Evolutionary conservation across 1,140 invertebrate species (phyloP).

Genomic region (Ips nitidus): DNA sequence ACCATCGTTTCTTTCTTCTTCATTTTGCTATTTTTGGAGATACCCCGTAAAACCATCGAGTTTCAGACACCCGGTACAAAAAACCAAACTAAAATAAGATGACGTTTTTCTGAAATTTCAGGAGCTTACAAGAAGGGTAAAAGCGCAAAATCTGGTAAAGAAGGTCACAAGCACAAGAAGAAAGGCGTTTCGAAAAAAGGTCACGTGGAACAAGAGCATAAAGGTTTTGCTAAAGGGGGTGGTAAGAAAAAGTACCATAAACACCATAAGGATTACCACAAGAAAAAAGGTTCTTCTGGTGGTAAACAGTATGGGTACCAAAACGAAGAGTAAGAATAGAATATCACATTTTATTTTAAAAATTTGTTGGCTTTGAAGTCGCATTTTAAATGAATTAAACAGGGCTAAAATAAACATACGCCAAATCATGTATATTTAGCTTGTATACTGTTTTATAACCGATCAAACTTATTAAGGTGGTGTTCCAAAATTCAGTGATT

Average conservation of each 20-base stretch:
- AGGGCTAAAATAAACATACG: too few relatives aligned
- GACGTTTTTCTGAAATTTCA: neutral
- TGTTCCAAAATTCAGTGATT: too few relatives aligned
- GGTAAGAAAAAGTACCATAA: conserved; percentile 64
- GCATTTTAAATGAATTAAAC: too few relatives aligned
- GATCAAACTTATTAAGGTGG: too few relatives aligned
- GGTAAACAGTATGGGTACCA: conserved; percentile 61
- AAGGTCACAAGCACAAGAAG: conserved; percentile 72
- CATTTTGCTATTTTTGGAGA: neutral
- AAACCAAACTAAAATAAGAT: too few relatives aligned
- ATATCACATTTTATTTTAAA: too few relatives aligned
- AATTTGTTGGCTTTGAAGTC: too few relatives aligned
- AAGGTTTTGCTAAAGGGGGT: conserved; percentile 62
- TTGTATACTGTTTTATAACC: too few relatives aligned
- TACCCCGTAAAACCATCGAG: too few relatives aligned
- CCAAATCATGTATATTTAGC: too few relatives aligned
- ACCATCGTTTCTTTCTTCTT: neutral
- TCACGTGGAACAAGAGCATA: conserved; percentile 64
- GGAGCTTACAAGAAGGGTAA: conserved; percentile 69
- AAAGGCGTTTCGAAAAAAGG: conserved; percentile 73
- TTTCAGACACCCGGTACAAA: too few relatives aligned
- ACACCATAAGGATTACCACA: conserved; percentile 62
- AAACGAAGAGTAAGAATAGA: neutral
- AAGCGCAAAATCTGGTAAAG: conserved; percentile 67
- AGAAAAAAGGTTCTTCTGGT: conserved; percentile 60